These are phyloP conservation scores for Chaenocephalus aceratus DNA, from an alignment of 2,113 vertebrate genomes.

Conservation along the genomic window DNA sequence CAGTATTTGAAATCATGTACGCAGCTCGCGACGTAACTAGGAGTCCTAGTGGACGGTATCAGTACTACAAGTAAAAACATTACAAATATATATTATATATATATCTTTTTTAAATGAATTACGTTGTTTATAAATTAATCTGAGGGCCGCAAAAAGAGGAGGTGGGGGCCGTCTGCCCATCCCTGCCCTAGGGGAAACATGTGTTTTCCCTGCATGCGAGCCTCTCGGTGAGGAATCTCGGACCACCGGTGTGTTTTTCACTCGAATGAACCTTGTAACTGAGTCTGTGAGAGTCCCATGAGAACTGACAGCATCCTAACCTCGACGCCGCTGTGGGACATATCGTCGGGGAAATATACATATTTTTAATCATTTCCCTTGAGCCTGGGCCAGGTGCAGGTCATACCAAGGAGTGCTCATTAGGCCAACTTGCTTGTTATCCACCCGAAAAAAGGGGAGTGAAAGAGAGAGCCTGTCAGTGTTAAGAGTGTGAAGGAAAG, in stretches of 20 bases:
- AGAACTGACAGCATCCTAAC: conserved; percentile 49
- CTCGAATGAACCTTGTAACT: conserved; percentile 66
- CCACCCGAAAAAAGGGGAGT: conserved; percentile 8
- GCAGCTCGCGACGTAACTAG: too few relatives aligned
- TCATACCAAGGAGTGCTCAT: conserved; percentile 63
- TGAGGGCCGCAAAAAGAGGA: too few relatives aligned
- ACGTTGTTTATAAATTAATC: too few relatives aligned
- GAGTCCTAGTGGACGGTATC: too few relatives aligned
- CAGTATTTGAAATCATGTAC: too few relatives aligned
- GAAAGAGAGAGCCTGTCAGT: conserved; percentile 52
- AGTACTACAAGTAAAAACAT: too few relatives aligned
- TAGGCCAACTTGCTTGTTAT: conserved; percentile 58
- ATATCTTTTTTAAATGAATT: too few relatives aligned
- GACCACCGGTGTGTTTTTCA: conserved; percentile 62
- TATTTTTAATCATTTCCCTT: conserved; percentile 56
- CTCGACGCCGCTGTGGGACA: conserved; percentile 23
- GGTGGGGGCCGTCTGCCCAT: too few relatives aligned
- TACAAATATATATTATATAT: too few relatives aligned
- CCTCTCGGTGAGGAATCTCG: conserved; percentile 54
- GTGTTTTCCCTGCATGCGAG: conserved; percentile 48
- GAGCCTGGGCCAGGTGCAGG: conserved; percentile 45
- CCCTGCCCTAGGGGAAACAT: conserved; percentile 35
- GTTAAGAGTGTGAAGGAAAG: conserved; percentile 47
- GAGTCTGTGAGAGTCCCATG: conserved; percentile 58
- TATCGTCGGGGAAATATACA: conserved; percentile 34